phyloP scores from a whole-genome alignment of 2,797 vertebrate genomes.

The Hafferia zeledoni region DNA sequence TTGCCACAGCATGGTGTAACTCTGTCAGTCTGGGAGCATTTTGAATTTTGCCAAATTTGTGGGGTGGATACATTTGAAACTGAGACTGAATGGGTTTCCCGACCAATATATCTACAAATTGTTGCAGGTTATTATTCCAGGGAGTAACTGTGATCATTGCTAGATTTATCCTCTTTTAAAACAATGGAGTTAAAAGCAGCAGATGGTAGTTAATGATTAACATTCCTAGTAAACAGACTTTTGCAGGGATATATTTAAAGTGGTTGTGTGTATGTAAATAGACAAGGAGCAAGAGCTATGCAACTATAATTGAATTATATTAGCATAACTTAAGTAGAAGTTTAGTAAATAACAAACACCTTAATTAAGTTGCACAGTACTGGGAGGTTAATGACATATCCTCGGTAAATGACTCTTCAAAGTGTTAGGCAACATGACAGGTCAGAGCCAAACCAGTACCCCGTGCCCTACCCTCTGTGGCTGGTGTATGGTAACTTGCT shows the following conservation, averaged over 20 bases:
- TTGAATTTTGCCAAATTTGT: neutral
- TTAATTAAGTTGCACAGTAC: conserved; percentile 36
- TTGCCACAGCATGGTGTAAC: neutral
- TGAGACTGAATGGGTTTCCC: neutral
- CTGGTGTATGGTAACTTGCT: neutral
- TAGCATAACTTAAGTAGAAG: conserved; percentile 53
- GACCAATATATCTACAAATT: neutral
- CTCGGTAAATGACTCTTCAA: neutral
- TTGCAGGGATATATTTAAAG: conserved; percentile 15
- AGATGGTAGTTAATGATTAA: conserved; percentile 49
- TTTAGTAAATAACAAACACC: conserved; percentile 45
- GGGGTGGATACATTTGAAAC: neutral
- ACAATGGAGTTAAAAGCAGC: conserved; percentile 15
- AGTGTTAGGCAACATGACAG: neutral
- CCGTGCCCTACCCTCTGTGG: neutral
- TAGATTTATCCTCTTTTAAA: conserved; percentile 5
- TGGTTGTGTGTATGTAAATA: conserved; percentile 41
- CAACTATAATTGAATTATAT: conserved; percentile 51
- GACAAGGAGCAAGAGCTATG: conserved; percentile 10
- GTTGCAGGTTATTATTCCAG: neutral
- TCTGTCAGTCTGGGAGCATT: neutral
- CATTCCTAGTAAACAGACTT: conserved; percentile 43
- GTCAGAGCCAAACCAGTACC: neutral
- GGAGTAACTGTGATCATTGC: neutral
- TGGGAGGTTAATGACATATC: conserved; percentile 29